phyloP scores from a whole-genome alignment of 1,140 invertebrate species.

The Phthorimaea operculella region DNA sequence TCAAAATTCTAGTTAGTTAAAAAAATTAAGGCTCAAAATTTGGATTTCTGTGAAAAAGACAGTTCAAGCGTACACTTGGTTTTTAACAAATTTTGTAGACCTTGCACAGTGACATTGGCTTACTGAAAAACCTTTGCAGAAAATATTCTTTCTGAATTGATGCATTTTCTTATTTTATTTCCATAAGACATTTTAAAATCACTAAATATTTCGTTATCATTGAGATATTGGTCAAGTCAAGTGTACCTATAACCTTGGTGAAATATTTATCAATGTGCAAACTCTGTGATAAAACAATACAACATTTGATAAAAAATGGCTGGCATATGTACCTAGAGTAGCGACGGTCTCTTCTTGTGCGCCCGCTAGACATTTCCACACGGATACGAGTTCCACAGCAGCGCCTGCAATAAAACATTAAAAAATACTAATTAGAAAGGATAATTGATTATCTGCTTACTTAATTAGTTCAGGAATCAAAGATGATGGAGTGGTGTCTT shows the following conservation, averaged over 20 bases:
- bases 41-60: neutral
- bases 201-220: too few relatives aligned
- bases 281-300: conserved; percentile 1
- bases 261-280: neutral
- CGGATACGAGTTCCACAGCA: conserved; percentile 86
- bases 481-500: too few relatives aligned
- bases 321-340: conserved; percentile 54
- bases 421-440: conserved; percentile 4
- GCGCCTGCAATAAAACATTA: conserved; percentile 69
- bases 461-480: too few relatives aligned
- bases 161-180: neutral
- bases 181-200: neutral
- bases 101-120: neutral
- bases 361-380: conserved; percentile 89
- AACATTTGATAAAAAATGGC: neutral
- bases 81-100: neutral
- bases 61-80: neutral
- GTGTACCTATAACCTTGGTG: too few relatives aligned
- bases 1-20: neutral
- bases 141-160: neutral
- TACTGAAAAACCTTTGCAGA: too few relatives aligned
- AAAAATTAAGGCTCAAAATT: neutral
- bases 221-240: too few relatives aligned
- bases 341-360: conserved; percentile 78
- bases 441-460: too few relatives aligned